Evolutionary conservation across 2,797 vertebrate genomes (phyloP), one percentile per base, ranked within the genome.

Genomic region (Artibeus lituratus): DNA sequence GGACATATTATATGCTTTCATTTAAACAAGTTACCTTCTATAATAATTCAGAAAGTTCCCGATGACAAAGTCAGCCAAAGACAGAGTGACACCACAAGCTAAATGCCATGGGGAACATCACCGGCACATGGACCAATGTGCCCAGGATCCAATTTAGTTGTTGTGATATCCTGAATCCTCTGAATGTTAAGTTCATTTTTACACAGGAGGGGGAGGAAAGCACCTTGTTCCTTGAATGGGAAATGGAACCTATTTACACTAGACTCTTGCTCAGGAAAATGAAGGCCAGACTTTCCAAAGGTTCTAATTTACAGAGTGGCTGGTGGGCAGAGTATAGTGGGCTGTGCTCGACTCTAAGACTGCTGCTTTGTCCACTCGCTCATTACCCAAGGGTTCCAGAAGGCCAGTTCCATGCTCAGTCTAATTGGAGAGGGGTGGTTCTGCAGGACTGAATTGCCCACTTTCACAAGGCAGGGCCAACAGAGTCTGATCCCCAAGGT

Each of bases 41-140:
- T 35, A 53, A 81, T 39, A 93, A 85, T 42, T 90, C 72, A 81
- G 67, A 91, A 39, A 47, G 8, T 37, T 70, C 73, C 44, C 16
- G 39, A 51, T 84, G 86, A 95, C 65, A 78, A 94, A 92, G 16
- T 59, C 72, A 77, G 76, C 29, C 72, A 74, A 90, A 94, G 67
- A 67, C 32, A 73, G 29, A 18, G 53, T 12, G 21, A 24, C 39
- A 76, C 82, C 53, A n/a, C 67, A 92, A 70, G 49, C 35, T 78
- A 29, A 10, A 77, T n/a, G 53, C 47, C 69, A 83, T 0, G 12
- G 78, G 57, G 26, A 82, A 42, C 32, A 24, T 51, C 47, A 74
- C 72, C 24, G 74, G 67, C 44, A 42, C 44, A 85, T 0, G 0
- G 24, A 21, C 4, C 3, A 69, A 84, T 7, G 12, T 21, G 49